Evolutionary conservation across 2,888 invertebrate species (phyloP), one percentile per base, ranked within the genome.

Genomic region (Macaria liturata): DNA sequence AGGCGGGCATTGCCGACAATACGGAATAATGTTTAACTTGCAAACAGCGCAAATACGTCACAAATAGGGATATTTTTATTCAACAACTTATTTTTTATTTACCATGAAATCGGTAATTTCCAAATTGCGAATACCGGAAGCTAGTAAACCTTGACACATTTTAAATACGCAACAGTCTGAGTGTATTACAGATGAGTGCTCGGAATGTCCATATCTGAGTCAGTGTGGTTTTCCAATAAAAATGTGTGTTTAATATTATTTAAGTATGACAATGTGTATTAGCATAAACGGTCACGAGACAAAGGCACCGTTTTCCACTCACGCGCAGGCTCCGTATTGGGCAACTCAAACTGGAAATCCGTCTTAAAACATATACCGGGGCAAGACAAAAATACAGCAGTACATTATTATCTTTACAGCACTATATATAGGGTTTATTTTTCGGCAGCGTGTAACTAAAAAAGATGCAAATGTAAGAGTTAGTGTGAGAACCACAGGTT

Each of bases 291-390:
- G 65, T 61, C 52, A 58, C 65, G 70, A 78, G 71, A 88, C 84
- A 84, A 84, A 73, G 62, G 67, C 62, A 54, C 66, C 59, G 71
- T 67, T 86, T 87, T 83, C 85, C 68, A 83, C 84, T 84, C 88
- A 88, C 88, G 87, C 84, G 75, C 84, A 76, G 73, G 66, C 74
- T 75, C 76, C 75, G 73, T 81, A 80, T 84, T 86, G 78, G 82
- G 83, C 74, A 83, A 88, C 81, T 74, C 76, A 76, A 76, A 72
- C 78, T 75, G 72, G 68, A 79, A 77, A 84, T 80, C 81, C 78
- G 80, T 80, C 68, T 79, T 74, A 57, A 44, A 6, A 46, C 32
- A 42, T 32, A 40, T 8, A 4, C 51, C 32, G 42, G 0, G 4
- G n/a, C 4, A 30, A 9, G 40, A 42, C 3, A 6, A 39, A 54